These are phyloP conservation scores for Paraplagusia blochii DNA, from an alignment of 2,113 vertebrate species.

Conservation along the genomic window DNA sequence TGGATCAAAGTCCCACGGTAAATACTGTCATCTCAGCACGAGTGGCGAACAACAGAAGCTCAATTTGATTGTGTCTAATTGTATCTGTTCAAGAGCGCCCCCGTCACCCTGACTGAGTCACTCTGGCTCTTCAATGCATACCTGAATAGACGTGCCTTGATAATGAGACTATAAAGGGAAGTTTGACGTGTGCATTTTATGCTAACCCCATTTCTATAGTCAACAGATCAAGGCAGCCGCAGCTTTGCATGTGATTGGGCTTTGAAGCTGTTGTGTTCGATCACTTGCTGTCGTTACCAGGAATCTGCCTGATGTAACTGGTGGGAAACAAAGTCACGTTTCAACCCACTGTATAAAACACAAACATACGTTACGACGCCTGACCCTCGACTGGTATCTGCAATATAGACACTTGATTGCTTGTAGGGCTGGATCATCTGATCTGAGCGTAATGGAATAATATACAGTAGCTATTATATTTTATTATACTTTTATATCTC, in stretches of 20 bases:
- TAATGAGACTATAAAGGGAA: slow-evolving; percentile 38
- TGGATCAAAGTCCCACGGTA: slow-evolving; percentile 43
- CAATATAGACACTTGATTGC: slow-evolving; percentile 30
- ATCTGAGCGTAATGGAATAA: slow-evolving; percentile 40
- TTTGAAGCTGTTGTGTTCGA: slow-evolving; percentile 59
- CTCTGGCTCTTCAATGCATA: slow-evolving; percentile 51
- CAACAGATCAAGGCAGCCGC: slow-evolving; percentile 36
- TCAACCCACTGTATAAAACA: slow-evolving; percentile 31
- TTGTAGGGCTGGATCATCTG: slow-evolving; percentile 24
- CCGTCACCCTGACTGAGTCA: slow-evolving; percentile 53
- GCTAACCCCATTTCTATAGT: slow-evolving; percentile 15
- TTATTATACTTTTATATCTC: no score
- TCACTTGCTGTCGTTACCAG: slow-evolving; percentile 41
- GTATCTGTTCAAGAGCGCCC: slow-evolving; percentile 57
- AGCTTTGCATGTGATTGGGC: slow-evolving; percentile 18
- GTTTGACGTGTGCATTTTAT: slow-evolving; percentile 37
- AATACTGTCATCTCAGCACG: slow-evolving; percentile 49
- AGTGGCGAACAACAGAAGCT: slow-evolving; percentile 56
- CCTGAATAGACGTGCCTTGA: slow-evolving; percentile 59
- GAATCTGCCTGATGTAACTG: slow-evolving; percentile 58
- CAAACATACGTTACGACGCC: slow-evolving; percentile 43
- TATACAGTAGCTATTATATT: no score
- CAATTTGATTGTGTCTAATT: slow-evolving; percentile 66
- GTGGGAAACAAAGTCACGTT: slow-evolving; percentile 43
- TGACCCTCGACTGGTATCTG: slow-evolving; percentile 52